Evolutionary conservation across 2,888 invertebrate species (phyloP), one percentile per base, ranked within the genome.

Genomic region (Myathropa florea): DNA sequence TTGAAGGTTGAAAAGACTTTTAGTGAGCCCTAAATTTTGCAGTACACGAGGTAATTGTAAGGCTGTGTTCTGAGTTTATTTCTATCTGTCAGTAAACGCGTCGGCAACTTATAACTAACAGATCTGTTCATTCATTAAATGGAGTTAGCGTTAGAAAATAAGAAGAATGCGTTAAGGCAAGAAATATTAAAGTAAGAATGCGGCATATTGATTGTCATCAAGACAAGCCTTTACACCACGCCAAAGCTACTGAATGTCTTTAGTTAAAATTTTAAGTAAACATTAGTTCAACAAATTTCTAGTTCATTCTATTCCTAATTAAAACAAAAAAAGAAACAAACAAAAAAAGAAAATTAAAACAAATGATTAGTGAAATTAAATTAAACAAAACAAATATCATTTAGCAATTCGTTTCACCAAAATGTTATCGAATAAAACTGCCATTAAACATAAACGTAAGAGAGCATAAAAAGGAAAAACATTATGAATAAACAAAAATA

Each of bases 401-500:
- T 76, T 67, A 61, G 70, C 33, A 63, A 23, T 80, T 70, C 46
- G 75, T 71, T 79, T 63, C n/a, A 39, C 57, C 73, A 78, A 67
- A 64, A 75, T 83, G 70, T 86, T 79, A 86, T 86, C 86, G 79
- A 86, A 83, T 85, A 78, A 83, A 84, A 88, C 89, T 89, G 88
- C 89, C 87, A 88, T 88, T 81, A 65, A 85, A 76, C 46, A 46
- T 84, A 85, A 70, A 77, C 46, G 68, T 82, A 83, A 84, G 79
- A 39, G 39, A 81, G 68, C 82, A 88, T 83, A 53, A 82, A 88
- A 63, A 73, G 76, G 46, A 83, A 23, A 53, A 81, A 70, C 30
- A 68, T 71, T 72, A 87, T 79, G 85, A 26, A 85, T 60, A 55
- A 53, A 86, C 80, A 84, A 76, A n/a, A 55, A 73, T 24, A 73